Evolutionary conservation across 2,797 vertebrate genomes (phyloP).

Genomic region (Gambelia wislizenii): DNA sequence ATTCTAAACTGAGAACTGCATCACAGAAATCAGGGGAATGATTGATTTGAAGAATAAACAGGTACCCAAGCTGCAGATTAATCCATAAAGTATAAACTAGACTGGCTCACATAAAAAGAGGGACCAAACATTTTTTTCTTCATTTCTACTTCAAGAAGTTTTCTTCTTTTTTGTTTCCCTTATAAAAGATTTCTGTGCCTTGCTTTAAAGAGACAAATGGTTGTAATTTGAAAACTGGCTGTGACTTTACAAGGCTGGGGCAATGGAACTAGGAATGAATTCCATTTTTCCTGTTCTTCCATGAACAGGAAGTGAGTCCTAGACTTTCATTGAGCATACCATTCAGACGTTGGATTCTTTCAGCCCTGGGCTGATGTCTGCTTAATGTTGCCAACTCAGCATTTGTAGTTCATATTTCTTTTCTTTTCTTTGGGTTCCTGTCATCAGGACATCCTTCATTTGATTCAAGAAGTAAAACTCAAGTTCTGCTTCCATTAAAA

Average conservation of each 20-base stretch:
- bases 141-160: background rate
- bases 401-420: conserved; percentile 9
- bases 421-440: background rate
- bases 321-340: background rate
- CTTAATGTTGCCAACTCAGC: conserved; percentile 26
- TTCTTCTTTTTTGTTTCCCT: background rate
- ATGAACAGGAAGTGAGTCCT: background rate
- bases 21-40: background rate
- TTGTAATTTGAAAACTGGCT: background rate
- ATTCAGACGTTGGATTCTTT: background rate
- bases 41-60: background rate
- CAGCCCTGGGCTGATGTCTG: background rate
- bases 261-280: background rate
- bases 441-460: conserved; percentile 18
- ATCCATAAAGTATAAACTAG: background rate
- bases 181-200: background rate
- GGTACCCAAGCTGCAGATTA: background rate
- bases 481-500: conserved; percentile 22
- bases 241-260: background rate
- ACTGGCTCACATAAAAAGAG: no score
- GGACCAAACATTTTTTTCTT: background rate
- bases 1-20: background rate
- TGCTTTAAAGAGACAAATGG: background rate
- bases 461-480: conserved; percentile 21
- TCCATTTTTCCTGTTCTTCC: background rate